Percentiles rank a stretch among this genome's conserved stretches.
Conservation (phyloP, 2,113 vertebrate species). For the cat (Felis catus) region F.catus_Fca126_mat1.0 CM031419.1:129614001-129614500, state of each 20-base stretch:
- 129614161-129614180: background rate
- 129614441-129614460: background rate
- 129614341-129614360: background rate
- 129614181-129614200: background rate
- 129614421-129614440: background rate
- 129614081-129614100: background rate
- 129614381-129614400: background rate
- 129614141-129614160: background rate
- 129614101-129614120: background rate
- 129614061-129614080: conserved; percentile 26
- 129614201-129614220: background rate
- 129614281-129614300: background rate
- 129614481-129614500: background rate
- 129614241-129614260: background rate
- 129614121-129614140: conserved; percentile 6
- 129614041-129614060: background rate
- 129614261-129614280: background rate
- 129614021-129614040: conserved; percentile 12
- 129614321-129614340: background rate
- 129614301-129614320: background rate
- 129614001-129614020: background rate
- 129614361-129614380: background rate
- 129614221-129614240: background rate
- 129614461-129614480: background rate
- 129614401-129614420: background rate